A percentile compares a stretch with the other conserved stretches of the same genome.
phyloP scores from a whole-genome alignment of 2,797 vertebrate species.

The Takifugu rubripes region DNA sequence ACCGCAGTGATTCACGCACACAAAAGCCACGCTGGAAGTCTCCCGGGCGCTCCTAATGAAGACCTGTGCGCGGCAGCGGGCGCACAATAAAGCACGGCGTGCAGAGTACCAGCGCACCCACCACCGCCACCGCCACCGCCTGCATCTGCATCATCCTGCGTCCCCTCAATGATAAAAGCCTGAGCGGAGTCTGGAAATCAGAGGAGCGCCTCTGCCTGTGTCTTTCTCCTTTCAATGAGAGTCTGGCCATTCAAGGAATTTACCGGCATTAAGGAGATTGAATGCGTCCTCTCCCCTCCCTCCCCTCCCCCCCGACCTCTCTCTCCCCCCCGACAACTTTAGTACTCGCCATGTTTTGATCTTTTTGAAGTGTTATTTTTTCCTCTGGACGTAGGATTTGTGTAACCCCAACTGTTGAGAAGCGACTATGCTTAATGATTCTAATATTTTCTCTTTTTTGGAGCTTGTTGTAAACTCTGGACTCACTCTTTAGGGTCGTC shows the following conservation, averaged over 20 bases:
- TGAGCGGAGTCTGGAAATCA: conserved; percentile 40
- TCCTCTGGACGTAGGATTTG: no score
- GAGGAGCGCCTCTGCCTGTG: conserved; percentile 19
- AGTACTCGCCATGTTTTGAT: background rate
- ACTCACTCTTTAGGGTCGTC: no score
- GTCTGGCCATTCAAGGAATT: conserved; percentile 38
- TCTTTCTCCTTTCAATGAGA: conserved; percentile 12
- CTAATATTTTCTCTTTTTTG: no score
- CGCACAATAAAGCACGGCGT: conserved; percentile 56
- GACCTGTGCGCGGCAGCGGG: conserved; percentile 63
- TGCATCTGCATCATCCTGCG: conserved; percentile 49
- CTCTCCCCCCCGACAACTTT: background rate
- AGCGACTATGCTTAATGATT: no score
- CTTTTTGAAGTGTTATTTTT: background rate
- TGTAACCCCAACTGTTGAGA: no score
- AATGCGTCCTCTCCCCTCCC: background rate
- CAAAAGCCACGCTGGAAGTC: conserved; percentile 65
- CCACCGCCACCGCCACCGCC: background rate
- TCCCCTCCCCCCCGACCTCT: background rate
- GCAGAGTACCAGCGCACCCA: conserved; percentile 24
- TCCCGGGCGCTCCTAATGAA: conserved; percentile 74
- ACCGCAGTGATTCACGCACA: conserved; percentile 72
- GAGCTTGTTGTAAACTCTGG: no score
- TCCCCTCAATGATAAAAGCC: conserved; percentile 54
- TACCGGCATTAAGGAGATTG: conserved; percentile 20